Evolutionary conservation across 2,888 invertebrate species (phyloP).

Genomic region (Rhabditoides inermis): DNA sequence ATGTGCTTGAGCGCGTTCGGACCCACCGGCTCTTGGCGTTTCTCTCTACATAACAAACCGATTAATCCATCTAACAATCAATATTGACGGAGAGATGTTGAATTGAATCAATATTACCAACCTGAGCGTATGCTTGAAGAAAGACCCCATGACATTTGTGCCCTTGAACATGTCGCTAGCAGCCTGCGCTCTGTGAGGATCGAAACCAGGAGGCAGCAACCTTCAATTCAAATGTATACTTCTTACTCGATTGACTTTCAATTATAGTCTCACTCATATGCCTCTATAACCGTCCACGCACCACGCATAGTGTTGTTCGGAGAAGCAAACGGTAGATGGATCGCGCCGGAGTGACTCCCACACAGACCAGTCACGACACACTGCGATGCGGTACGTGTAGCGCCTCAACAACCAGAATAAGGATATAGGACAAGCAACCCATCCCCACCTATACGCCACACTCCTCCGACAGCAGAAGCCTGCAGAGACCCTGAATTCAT

Average conservation of each 20-base stretch:
- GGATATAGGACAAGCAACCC: not conserved
- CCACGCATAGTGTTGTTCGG: slow-evolving; percentile 33
- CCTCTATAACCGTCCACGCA: too few species aligned
- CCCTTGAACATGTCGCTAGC: slow-evolving; percentile 31
- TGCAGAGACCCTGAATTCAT: slow-evolving; percentile 33
- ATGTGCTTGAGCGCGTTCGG: slow-evolving; percentile 25
- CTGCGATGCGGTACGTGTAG: slow-evolving; percentile 40
- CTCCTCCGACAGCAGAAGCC: slow-evolving; percentile 37
- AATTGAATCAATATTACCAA: too few species aligned
- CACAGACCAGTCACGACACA: slow-evolving; percentile 17
- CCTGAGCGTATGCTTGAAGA: slow-evolving; percentile 39
- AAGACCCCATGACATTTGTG: slow-evolving; percentile 36
- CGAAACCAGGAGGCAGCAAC: slow-evolving; percentile 29
- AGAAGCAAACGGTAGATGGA: slow-evolving; percentile 30
- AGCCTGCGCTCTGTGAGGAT: slow-evolving; percentile 12
- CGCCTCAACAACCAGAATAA: slow-evolving; percentile 14
- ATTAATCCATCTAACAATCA: too few species aligned
- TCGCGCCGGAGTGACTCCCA: slow-evolving; percentile 21
- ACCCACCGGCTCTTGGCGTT: slow-evolving; percentile 17
- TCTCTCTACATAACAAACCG: too few species aligned
- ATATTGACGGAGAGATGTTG: too few species aligned
- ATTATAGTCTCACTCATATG: too few species aligned
- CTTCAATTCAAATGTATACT: not conserved
- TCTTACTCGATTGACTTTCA: not conserved
- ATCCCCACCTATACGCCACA: slow-evolving; percentile 28